Base-by-base conservation (phyloP, 2,888 invertebrate genomes). In the Sarcophaga subvicina region DNA sequence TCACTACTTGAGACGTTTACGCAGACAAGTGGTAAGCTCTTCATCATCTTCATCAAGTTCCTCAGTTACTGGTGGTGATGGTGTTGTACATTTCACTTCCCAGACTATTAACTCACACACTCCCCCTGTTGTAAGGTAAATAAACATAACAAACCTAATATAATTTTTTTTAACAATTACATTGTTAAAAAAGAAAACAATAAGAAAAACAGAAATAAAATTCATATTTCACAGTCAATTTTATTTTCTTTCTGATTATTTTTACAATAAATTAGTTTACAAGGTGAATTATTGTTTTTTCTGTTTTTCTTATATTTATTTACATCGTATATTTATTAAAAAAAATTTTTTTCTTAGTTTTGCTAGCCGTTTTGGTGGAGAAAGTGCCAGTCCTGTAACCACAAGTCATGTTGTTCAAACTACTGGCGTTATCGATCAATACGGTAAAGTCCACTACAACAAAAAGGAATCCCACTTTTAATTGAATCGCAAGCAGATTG, bases 1-100 rank as follows among this genome's bases (percentile, higher is more conserved):
- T 59, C 88, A 88, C 47, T 89, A 88, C 80, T 87, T 92, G 87
- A 90, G 90, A 67, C 92, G 92, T 81, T 75, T 92, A 85, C 92
- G 92, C 70, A 91, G 92, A 60, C 89, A 92, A 84, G 77, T 72
- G 0, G 54, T 54, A 37, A 37, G 27, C n/a, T 60, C 85, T 3
- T 86, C 90, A 0, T 89, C 90, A 0, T 91, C 91, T 1, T 90
- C 90, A 0, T 90, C 90, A 0, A 89, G 90, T 2, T 90, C 90
- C 4, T 88, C 90, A 0, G 88, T 90, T 25, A 75, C 81, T 59
- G 4, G 89, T 89, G 0, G 89, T 1, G 82, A 89, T 83, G 90
- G 86, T 79, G 91, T 91, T 22, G 85, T 85, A 49, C 22, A 76
- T 25, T 89, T 89, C 54, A 82, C 79, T 3, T 25, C 86, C 6